Base-by-base conservation (phyloP, 2,888 invertebrate species). In the Leptinotarsa haldemani region DNA sequence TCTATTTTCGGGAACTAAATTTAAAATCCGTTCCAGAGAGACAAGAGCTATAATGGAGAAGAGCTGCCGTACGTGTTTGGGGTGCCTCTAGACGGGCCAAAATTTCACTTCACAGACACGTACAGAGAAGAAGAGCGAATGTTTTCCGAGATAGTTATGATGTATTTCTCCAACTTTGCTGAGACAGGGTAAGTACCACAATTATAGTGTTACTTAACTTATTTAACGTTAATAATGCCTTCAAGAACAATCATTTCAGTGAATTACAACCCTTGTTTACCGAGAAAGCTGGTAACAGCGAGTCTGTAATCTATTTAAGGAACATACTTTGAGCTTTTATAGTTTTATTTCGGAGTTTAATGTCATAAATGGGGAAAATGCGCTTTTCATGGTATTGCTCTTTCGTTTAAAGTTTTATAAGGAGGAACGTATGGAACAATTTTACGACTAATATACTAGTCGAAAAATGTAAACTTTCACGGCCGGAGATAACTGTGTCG, bases 121-220 rank as follows among this genome's bases (percentile, higher is more conserved):
- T 97, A 94, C 87, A 94, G 93, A 53, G 90, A 90, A 74, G 91
- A 92, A 73, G 97, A 97, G 87, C 92, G 91, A 83, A 89, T 94
- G 65, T 91, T 97, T 74, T 94, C 96, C 66, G 95, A 96, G 88
- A 93, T 93, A 47, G 91, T 96, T 82, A 97, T 97, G 94, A 92
- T 93, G 79, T 92, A 94, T 87, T 96, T 96, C 94, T 93, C 94
- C 75, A 97, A 97, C 88, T 97, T 97, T 83, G 96, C 95, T 3
- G 94, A 94, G 87, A 93, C 94, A 71, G 97, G 97, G 97, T 96
- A 88, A 90, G 91, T 87, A 68, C 56, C 56, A 58, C 56, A 53
- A 68, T 68, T 68, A 68, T 20, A 40, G 48, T 53, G 50, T 52
- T 66, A 67, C 56, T 30, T 47, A 30, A 68, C 20, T 52, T 66